Base-by-base conservation (phyloP, 2,797 vertebrate species). In the Hyperoplus lanceolatus region DNA sequence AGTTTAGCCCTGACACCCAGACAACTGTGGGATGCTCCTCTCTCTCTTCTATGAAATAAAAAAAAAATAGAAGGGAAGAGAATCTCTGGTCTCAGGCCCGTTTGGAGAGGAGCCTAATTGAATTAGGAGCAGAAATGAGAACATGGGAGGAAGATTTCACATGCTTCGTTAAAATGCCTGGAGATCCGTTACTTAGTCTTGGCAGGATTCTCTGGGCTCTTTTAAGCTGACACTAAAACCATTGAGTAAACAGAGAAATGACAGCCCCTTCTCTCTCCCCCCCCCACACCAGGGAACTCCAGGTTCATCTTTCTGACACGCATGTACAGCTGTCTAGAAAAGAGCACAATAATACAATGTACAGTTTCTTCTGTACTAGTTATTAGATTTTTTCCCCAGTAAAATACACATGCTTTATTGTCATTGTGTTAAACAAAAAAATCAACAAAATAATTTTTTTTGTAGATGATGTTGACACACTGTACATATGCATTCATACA, bases 21-120 rank as follows among this genome's bases (percentile, higher is more conserved):
- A 69, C 81, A 83, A 59, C 63, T 43, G n/a, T 67, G 78, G 71
- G 68, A 67, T 55, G 71, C 69, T 80, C 18, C 58, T 71, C 67
- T 69, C 29, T 29, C 29, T 29, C 29, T 29, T 29, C 29, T 67
- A 73, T 55, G 64, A 36, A 63, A 57, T n/a, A 48, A 60, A 70
- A 73, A 14, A 42, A 75, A 74, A 51, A 57, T 39, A 42, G 67
- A 1, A n/a, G 3, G 62, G 55, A 60, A 55, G 73, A 54, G 41
- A 75, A 75, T 78, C 16, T 53, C 63, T 13, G 4, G 73, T 89
- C 82, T 71, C 62, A 77, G 81, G 61, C 88, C 81, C 66, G 51
- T 86, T 89, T 93, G 90, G 91, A 91, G 92, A 85, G 79, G 50
- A 85, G 87, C 87, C 87, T 95, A 94, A 96, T 95, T 95, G 79